Evolutionary conservation across 2,797 vertebrate genomes (phyloP).

Genomic region (Poecilia picta): DNA sequence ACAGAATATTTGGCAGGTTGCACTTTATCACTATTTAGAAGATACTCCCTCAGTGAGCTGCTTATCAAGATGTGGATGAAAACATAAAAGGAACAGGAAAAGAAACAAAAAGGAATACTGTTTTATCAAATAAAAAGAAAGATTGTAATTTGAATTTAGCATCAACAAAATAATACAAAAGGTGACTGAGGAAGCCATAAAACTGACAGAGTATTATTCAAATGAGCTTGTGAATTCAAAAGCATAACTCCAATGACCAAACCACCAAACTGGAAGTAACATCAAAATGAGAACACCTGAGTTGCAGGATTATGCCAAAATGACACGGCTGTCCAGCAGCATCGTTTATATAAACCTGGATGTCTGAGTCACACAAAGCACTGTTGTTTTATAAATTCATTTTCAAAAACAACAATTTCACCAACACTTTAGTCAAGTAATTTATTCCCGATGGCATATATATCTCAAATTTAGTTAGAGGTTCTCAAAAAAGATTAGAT

Average conservation of each 20-base stretch:
- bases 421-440: not conserved
- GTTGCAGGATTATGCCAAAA: slow-evolving; percentile 12
- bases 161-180: not conserved
- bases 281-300: slow-evolving; percentile 43
- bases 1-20: slow-evolving; percentile 15
- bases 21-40: slow-evolving; percentile 49
- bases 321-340: slow-evolving; percentile 5
- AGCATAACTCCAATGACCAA: slow-evolving; percentile 28
- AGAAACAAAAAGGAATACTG: not conserved
- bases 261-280: slow-evolving; percentile 46
- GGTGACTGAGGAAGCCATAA: not conserved
- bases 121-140: not conserved
- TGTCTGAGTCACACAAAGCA: not conserved
- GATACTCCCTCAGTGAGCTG: slow-evolving; percentile 8
- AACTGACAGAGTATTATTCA: not conserved
- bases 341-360: not conserved
- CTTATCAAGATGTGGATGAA: slow-evolving; percentile 23
- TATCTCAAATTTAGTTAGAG: not conserved
- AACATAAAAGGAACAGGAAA: not conserved
- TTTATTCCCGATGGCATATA: not conserved
- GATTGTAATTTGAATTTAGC: not conserved
- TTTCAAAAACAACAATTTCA: not conserved
- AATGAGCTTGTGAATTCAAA: slow-evolving; percentile 31
- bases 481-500: not conserved
- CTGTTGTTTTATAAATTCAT: not conserved